Evolutionary conservation across 23 tunicate genomes (phyloP).

Genomic region (Trididemnum nubilum): DNA sequence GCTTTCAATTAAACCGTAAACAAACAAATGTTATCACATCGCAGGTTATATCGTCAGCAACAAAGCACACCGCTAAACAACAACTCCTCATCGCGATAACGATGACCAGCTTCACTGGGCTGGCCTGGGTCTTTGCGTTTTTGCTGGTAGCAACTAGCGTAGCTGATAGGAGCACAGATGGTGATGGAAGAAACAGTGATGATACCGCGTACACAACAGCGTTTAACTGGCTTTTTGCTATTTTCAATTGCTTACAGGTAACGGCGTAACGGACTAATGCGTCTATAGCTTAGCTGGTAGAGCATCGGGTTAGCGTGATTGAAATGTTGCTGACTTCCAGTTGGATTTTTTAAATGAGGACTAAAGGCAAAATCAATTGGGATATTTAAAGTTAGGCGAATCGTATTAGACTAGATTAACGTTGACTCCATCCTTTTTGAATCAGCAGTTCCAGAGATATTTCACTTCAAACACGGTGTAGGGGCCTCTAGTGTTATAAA

Average conservation of each 20-base stretch:
- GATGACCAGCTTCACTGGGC: constrained; percentile 55
- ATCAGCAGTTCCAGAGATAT: too few relatives aligned
- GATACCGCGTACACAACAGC: constrained; percentile 23
- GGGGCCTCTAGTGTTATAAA: too few relatives aligned
- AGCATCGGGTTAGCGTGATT: too few relatives aligned
- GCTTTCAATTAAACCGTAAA: too few relatives aligned
- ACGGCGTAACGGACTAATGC: too few relatives aligned
- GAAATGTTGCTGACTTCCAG: too few relatives aligned
- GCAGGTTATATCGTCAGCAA: constrained; percentile 27
- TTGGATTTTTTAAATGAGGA: neutral
- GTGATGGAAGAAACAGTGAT: neutral
- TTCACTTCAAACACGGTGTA: too few relatives aligned
- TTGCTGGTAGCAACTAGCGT: constrained; percentile 5
- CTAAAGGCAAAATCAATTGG: too few relatives aligned
- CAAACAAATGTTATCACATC: neutral
- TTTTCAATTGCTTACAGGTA: constrained; percentile 55
- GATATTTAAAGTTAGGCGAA: too few relatives aligned
- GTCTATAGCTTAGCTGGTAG: too few relatives aligned
- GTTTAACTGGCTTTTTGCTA: constrained; percentile 56
- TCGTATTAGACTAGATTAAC: too few relatives aligned
- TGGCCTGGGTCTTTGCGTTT: constrained; percentile 64
- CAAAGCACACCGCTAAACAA: constrained; percentile 39
- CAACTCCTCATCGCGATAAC: constrained; percentile 45
- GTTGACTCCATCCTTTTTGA: too few relatives aligned
- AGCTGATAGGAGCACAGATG: neutral